Percentiles rank a stretch among this genome's conserved stretches.
These are phyloP conservation scores for Sinelater perroti DNA, from an alignment of 2,888 invertebrate genomes.

Conservation along the genomic window DNA sequence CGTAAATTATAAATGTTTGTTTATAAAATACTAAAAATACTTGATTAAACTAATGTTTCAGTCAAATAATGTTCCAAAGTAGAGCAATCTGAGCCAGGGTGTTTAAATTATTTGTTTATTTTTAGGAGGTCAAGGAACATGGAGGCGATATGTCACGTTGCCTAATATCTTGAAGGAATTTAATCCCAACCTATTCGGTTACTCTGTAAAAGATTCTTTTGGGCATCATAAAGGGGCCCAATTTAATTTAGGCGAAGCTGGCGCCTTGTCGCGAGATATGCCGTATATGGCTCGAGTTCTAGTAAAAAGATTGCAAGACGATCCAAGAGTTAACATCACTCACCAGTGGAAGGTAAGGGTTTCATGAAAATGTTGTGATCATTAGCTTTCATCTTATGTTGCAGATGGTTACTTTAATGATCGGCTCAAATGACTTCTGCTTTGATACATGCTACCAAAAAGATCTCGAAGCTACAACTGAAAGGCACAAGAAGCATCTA, in stretches of 20 bases:
- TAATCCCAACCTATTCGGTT: slow-evolving; percentile 71
- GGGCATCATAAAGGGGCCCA: slow-evolving; percentile 59
- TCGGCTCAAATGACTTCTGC: slow-evolving; percentile 72
- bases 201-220: slow-evolving; percentile 64
- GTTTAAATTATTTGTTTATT: too few species aligned
- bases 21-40: too few species aligned
- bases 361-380: neutral
- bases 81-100: too few species aligned
- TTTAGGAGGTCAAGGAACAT: slow-evolving; percentile 65
- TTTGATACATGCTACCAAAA: slow-evolving; percentile 63
- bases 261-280: slow-evolving; percentile 67
- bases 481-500: slow-evolving; percentile 63
- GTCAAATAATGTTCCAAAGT: too few species aligned
- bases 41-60: too few species aligned
- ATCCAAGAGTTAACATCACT: slow-evolving; percentile 64
- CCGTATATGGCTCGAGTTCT: slow-evolving; percentile 67
- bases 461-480: slow-evolving; percentile 58
- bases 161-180: slow-evolving; percentile 71
- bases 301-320: slow-evolving; percentile 63
- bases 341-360: slow-evolving; percentile 69
- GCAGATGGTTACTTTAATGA: slow-evolving; percentile 66
- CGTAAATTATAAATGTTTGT: too few species aligned
- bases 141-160: slow-evolving; percentile 65
- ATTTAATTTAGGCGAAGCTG: slow-evolving; percentile 69
- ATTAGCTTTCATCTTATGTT: slow-evolving; percentile 43